Evolutionary conservation across 2,888 invertebrate species (phyloP).

Genomic region (Bedellia somnulentella): DNA sequence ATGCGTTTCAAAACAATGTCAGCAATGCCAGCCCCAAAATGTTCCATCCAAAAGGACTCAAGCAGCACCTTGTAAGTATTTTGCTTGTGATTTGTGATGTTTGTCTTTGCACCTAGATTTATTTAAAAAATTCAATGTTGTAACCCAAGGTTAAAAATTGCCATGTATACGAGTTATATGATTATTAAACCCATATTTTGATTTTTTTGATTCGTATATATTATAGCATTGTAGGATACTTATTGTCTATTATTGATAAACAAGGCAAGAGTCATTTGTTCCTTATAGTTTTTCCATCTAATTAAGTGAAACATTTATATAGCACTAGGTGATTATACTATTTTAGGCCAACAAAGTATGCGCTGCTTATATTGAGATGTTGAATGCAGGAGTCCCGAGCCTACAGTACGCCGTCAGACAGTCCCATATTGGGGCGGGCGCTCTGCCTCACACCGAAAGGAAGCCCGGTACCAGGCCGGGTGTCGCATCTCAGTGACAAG

Average conservation of each 20-base stretch:
- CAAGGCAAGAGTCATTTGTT: no score
- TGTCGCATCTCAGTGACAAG: conserved; percentile 48
- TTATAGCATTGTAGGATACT: no score
- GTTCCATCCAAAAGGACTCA: conserved; percentile 64
- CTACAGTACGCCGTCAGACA: conserved; percentile 40
- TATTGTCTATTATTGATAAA: no score
- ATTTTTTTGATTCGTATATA: no score
- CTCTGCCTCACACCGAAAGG: conserved; percentile 49
- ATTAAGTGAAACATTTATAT: no score
- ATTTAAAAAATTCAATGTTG: background rate
- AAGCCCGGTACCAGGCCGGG: conserved; percentile 49
- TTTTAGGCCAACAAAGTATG: no score
- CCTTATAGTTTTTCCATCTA: no score
- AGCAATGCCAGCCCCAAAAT: conserved; percentile 44
- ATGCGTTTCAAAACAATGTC: conserved; percentile 57
- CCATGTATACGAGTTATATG: no score
- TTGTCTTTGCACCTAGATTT: background rate
- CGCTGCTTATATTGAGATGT: no score
- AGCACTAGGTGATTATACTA: no score
- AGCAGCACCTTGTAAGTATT: conserved; percentile 58
- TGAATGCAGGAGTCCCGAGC: conserved; percentile 33
- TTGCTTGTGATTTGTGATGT: background rate
- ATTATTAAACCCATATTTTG: no score
- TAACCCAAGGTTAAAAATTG: no score
- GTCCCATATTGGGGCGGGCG: conserved; percentile 44